Percentiles rank a stretch among this genome's conserved stretches.
Conservation (phyloP, 2,113 vertebrate genomes). For the Brachypodius melanocephalos region DNA sequence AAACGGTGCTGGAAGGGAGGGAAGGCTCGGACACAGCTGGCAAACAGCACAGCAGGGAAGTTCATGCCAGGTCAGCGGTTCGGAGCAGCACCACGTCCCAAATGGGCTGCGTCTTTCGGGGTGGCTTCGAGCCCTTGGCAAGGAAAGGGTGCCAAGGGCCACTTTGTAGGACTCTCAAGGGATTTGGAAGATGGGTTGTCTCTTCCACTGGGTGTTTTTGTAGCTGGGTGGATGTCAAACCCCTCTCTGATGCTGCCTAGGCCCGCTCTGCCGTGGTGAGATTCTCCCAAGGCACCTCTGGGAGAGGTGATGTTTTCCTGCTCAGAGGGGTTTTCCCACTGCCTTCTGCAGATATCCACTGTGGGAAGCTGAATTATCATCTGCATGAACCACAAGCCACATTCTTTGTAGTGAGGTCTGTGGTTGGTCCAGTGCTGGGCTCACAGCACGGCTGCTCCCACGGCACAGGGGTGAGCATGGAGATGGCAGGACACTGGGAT, state of each 20-base stretch:
- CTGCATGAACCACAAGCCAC: background rate
- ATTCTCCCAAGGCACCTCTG: background rate
- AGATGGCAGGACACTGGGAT: too few species aligned
- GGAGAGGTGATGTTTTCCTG: background rate
- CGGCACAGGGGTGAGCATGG: accelerated
- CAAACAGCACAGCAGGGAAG: background rate
- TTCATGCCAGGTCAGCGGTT: accelerated
- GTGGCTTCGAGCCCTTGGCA: accelerated
- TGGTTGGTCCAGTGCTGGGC: accelerated
- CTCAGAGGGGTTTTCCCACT: background rate
- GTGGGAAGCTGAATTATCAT: background rate
- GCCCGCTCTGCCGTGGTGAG: accelerated
- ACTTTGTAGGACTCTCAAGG: accelerated
- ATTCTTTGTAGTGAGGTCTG: background rate
- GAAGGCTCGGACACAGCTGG: background rate
- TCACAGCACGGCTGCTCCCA: accelerated
- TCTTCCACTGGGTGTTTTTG: background rate
- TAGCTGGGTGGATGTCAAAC: background rate
- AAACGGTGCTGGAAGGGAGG: background rate
- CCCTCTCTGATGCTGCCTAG: background rate
- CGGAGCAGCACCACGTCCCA: background rate
- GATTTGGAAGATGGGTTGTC: background rate
- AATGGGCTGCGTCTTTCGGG: background rate
- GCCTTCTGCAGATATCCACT: background rate
- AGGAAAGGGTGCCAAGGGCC: background rate